Percentiles rank a stretch among this genome's conserved stretches.
These are phyloP conservation scores for Nannospalax galili DNA, from an alignment of 2,113 vertebrate species.

Conservation along the genomic window DNA sequence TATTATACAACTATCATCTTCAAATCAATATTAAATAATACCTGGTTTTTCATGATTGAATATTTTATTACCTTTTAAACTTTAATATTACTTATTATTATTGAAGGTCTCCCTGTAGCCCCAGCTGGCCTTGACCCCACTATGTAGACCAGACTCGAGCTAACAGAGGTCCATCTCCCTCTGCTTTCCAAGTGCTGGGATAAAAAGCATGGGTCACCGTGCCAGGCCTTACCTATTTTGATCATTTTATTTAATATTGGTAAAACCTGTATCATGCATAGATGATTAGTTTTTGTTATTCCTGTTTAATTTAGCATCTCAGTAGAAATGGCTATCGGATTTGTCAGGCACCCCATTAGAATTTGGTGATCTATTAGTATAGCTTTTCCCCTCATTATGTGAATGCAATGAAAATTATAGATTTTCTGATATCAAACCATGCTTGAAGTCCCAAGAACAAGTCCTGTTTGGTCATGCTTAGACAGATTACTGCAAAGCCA, in stretches of 20 bases:
- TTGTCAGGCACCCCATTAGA: background rate
- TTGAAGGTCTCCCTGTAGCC: no score
- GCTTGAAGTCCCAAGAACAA: slow-evolving; percentile 16
- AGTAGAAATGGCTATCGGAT: slow-evolving; percentile 1
- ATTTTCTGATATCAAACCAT: background rate
- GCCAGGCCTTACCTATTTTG: no score
- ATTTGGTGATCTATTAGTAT: background rate
- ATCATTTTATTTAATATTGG: slow-evolving; percentile 31
- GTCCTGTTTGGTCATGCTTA: background rate
- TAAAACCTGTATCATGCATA: background rate
- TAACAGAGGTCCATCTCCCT: no score
- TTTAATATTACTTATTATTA: no score
- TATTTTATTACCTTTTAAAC: no score
- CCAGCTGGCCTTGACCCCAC: no score
- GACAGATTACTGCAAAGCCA: background rate
- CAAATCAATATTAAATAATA: background rate
- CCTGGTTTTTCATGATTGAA: slow-evolving; percentile 18
- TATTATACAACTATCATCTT: background rate
- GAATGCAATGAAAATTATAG: background rate
- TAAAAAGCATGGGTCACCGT: no score
- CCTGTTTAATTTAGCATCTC: background rate
- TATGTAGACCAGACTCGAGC: no score
- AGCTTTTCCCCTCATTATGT: background rate
- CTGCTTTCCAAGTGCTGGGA: no score
- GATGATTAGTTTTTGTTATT: background rate